Evolutionary conservation across 2,797 vertebrate genomes (phyloP).

Genomic region (Sebastes hubbsi): DNA sequence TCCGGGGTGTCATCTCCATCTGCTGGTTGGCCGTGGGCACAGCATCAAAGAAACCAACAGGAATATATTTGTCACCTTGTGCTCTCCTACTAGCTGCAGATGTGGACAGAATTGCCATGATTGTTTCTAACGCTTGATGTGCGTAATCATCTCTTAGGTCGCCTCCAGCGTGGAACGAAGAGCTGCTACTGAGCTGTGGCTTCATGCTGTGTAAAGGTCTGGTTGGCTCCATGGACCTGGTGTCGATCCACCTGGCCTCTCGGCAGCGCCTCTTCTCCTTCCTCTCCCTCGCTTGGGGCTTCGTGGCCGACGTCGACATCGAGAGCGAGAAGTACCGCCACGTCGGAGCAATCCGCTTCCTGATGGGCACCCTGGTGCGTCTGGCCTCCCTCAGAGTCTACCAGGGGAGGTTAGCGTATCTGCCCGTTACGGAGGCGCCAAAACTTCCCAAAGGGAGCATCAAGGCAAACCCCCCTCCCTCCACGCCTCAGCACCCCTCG

Average conservation of each 20-base stretch:
- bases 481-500: conserved; percentile 46
- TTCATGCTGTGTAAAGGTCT: conserved; percentile 90
- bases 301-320: conserved; percentile 93
- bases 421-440: conserved; percentile 70
- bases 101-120: background rate
- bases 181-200: conserved; percentile 90
- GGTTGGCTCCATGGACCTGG: conserved; percentile 87
- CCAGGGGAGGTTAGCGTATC: conserved; percentile 88
- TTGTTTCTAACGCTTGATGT: background rate
- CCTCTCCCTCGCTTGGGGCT: conserved; percentile 95
- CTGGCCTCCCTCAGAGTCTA: conserved; percentile 88
- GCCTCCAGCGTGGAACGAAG: conserved; percentile 85
- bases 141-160: conserved; percentile 76
- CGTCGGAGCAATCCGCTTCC: conserved; percentile 89
- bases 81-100: background rate
- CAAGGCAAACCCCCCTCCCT: conserved; percentile 3
- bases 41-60: background rate
- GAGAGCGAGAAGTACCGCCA: conserved; percentile 93
- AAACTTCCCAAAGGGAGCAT: conserved; percentile 52
- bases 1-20: conserved; percentile 57
- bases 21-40: conserved; percentile 50
- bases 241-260: conserved; percentile 86
- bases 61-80: background rate
- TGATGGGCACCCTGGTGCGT: conserved; percentile 90
- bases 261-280: conserved; percentile 90